Conservation (phyloP, 2,797 vertebrate genomes). For the Muraenolepis orangiensis region DNA sequence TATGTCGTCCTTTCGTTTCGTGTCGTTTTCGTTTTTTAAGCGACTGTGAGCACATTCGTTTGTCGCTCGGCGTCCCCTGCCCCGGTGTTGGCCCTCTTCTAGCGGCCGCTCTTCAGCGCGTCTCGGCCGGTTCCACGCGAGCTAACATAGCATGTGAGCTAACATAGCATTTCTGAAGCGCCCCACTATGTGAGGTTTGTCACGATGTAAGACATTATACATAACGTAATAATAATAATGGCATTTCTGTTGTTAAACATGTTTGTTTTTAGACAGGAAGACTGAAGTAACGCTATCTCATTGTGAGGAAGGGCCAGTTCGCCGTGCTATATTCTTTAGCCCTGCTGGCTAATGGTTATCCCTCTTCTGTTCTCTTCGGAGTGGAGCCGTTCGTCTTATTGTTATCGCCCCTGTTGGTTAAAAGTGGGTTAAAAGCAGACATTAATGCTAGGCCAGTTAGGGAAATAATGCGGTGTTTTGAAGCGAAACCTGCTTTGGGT, state of each 20-base stretch:
- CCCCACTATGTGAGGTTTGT: not conserved
- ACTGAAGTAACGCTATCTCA: not conserved
- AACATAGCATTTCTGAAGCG: slow-evolving; percentile 18
- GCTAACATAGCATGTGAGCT: slow-evolving; percentile 41
- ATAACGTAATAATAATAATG: too few relatives aligned
- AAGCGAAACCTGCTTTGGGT: not conserved
- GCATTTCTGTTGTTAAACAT: too few relatives aligned
- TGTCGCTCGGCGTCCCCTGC: not conserved
- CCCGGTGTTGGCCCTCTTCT: slow-evolving; percentile 44
- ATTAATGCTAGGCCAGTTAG: not conserved
- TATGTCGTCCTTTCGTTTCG: slow-evolving; percentile 52
- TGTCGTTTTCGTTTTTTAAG: too few relatives aligned
- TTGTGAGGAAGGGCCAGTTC: too few relatives aligned
- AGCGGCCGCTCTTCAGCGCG: not conserved
- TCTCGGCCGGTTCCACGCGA: not conserved
- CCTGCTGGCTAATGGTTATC: too few relatives aligned
- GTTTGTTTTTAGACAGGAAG: not conserved
- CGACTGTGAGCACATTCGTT: too few relatives aligned
- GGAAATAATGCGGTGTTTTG: not conserved
- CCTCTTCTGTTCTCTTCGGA: too few relatives aligned
- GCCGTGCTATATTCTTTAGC: too few relatives aligned
- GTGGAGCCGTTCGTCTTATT: too few relatives aligned
- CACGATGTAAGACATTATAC: not conserved
- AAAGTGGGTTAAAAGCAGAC: not conserved
- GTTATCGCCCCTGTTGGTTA: not conserved